phyloP scores from a whole-genome alignment of 1,140 invertebrate species.

The Leguminivora glycinivorella region DNA sequence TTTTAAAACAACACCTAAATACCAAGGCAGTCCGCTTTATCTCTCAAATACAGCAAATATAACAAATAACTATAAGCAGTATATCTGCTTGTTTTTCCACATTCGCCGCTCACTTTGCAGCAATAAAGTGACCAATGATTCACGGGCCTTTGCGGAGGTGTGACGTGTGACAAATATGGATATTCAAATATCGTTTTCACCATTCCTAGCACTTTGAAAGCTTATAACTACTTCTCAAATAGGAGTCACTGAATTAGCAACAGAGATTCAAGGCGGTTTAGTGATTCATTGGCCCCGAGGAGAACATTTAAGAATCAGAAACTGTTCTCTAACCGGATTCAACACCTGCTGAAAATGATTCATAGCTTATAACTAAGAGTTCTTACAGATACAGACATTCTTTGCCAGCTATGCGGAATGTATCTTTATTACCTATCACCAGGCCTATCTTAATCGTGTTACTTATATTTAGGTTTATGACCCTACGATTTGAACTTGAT shows the following conservation, averaged over 20 bases:
- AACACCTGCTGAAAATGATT: neutral
- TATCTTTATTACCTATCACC: too few relatives aligned
- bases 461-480: too few relatives aligned
- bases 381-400: too few relatives aligned
- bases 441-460: too few relatives aligned
- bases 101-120: slow-evolving; percentile 43
- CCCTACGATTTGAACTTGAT: too few relatives aligned
- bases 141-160: slow-evolving; percentile 55
- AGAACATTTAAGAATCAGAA: neutral
- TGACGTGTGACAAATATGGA: slow-evolving; percentile 55
- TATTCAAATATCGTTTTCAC: slow-evolving; percentile 62
- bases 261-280: neutral
- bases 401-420: too few relatives aligned
- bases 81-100: slow-evolving; percentile 17
- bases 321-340: neutral
- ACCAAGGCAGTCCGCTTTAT: slow-evolving; percentile 59
- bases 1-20: slow-evolving; percentile 60
- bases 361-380: too few relatives aligned
- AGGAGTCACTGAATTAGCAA: slow-evolving; percentile 12
- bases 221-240: slow-evolving; percentile 23
- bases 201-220: slow-evolving; percentile 15
- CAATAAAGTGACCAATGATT: slow-evolving; percentile 54
- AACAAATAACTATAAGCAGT: neutral
- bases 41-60: neutral
- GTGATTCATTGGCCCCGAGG: slow-evolving; percentile 7